These are phyloP conservation scores for Netelia inedita DNA, from an alignment of 2,888 invertebrate genomes.

Conservation along the genomic window DNA sequence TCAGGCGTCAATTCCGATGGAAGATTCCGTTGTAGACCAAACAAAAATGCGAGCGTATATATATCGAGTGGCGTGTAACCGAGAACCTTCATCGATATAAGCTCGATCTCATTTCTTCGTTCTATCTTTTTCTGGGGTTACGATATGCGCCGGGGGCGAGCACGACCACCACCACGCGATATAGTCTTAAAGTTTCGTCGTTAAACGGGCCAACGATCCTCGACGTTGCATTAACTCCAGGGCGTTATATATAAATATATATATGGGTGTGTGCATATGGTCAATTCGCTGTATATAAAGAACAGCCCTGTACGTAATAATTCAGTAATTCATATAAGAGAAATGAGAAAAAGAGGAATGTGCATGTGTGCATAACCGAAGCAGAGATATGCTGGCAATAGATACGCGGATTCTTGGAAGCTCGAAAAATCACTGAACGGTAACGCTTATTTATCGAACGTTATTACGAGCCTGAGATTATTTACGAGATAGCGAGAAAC, in stretches of 20 bases:
- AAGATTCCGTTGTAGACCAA: slow-evolving; percentile 53
- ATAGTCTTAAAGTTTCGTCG: slow-evolving; percentile 49
- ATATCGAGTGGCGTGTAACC: slow-evolving; percentile 55
- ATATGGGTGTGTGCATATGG: background rate
- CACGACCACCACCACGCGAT: slow-evolving; percentile 9
- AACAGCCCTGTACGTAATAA: background rate
- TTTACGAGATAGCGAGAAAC: slow-evolving; percentile 69
- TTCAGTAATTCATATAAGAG: slow-evolving; percentile 19
- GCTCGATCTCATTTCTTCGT: background rate
- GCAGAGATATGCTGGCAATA: background rate
- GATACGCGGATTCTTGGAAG: slow-evolving; percentile 50
- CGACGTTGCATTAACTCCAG: slow-evolving; percentile 28
- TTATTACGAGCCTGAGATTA: slow-evolving; percentile 70
- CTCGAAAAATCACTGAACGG: slow-evolving; percentile 63
- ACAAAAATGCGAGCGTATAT: slow-evolving; percentile 40
- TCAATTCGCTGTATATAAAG: slow-evolving; percentile 15
- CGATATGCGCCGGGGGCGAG: background rate
- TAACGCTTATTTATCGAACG: slow-evolving; percentile 76
- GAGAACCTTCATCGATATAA: slow-evolving; percentile 5
- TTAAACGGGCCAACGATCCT: slow-evolving; percentile 39
- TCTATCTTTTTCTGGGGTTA: slow-evolving; percentile 5
- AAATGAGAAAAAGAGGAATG: too few species aligned
- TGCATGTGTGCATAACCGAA: background rate
- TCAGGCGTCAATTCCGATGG: slow-evolving; percentile 9
- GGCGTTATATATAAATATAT: background rate